A percentile compares a stretch with the other conserved stretches of the same genome.
Conservation (phyloP, 2,113 vertebrate species). For the human region DNA sequence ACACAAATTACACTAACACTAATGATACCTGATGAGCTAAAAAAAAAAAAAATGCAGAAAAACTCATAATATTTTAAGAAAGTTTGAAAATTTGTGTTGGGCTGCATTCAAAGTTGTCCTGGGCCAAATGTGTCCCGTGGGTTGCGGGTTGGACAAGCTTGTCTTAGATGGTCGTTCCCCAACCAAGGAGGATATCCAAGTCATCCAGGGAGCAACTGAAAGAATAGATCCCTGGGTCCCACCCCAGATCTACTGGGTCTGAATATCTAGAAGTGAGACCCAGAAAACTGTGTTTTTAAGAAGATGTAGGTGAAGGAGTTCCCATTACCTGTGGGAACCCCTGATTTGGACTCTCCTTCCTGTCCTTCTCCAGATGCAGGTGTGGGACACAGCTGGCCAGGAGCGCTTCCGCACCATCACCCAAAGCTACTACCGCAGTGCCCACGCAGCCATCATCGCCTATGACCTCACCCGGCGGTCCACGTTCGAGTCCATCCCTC, state of each 20-base stretch:
- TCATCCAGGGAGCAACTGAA: background rate
- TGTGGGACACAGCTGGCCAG: conserved; percentile 99
- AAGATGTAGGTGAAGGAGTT: background rate
- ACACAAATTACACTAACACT: no score
- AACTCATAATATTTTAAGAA: no score
- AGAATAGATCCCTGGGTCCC: background rate
- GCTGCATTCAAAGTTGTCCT: no score
- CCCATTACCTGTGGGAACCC: fast-evolving
- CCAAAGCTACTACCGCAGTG: conserved; percentile 98
- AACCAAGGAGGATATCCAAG: background rate
- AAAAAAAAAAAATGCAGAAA: no score
- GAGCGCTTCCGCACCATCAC: conserved; percentile 99
- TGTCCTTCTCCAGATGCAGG: conserved; percentile 91
- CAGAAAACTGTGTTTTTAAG: background rate
- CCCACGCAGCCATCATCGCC: conserved; percentile 95
- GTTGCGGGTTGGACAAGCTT: no score
- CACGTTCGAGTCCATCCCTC: conserved; percentile 93
- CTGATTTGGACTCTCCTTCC: background rate
- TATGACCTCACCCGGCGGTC: conserved; percentile 94
- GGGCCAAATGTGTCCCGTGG: no score
- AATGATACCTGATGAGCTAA: no score
- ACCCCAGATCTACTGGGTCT: background rate
- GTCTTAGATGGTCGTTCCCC: background rate
- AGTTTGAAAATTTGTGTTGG: no score
- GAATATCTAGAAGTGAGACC: background rate